phyloP scores from a whole-genome alignment of 2,113 vertebrate species.

The Damaliscus lunatus region DNA sequence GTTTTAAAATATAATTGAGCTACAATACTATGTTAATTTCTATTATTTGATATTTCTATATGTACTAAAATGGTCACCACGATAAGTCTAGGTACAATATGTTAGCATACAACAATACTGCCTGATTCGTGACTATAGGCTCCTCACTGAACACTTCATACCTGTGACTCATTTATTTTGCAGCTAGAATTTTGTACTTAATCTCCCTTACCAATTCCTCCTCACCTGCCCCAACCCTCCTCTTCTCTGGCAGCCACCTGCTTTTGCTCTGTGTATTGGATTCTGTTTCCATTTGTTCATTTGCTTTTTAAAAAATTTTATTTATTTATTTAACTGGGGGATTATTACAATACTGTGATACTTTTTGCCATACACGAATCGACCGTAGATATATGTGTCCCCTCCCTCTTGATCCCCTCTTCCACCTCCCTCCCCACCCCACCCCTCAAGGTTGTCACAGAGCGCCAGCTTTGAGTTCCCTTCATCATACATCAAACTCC shows the following conservation, averaged over 20 bases:
- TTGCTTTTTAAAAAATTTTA: neutral
- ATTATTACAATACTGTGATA: neutral
- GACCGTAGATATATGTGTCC: fast-evolving
- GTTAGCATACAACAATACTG: neutral
- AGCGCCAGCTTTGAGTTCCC: neutral
- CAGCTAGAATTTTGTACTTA: neutral
- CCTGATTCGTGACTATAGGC: neutral
- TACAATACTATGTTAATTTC: neutral
- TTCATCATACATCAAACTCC: neutral
- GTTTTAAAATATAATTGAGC: neutral
- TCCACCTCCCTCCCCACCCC: neutral
- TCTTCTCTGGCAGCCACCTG: neutral
- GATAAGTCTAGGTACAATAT: neutral
- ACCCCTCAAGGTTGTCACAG: neutral
- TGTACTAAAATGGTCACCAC: neutral
- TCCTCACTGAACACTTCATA: neutral
- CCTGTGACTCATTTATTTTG: neutral
- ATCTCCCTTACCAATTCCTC: neutral
- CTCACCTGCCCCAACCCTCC: neutral
- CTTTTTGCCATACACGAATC: neutral
- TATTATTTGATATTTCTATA: neutral
- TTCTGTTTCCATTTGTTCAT: neutral
- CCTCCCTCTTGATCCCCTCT: neutral
- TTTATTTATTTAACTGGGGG: neutral
- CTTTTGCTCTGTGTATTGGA: neutral